Base-by-base conservation (phyloP, 2,113 vertebrate genomes). In the Dicaeum eximium region DNA sequence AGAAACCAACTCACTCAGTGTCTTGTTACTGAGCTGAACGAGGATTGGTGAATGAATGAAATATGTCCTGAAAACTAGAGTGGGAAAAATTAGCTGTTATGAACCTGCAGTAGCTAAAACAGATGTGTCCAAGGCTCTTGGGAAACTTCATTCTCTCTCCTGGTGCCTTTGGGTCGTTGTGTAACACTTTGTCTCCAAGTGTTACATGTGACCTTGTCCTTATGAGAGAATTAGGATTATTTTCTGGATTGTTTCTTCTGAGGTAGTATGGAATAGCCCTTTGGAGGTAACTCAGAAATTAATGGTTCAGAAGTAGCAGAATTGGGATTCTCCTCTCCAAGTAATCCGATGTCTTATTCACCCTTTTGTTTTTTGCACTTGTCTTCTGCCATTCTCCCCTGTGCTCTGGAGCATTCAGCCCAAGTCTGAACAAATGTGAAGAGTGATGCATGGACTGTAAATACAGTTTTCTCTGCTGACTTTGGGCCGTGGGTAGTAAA, bases 361-460 rank as follows among this genome's bases (percentile, higher is more conserved):
- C 22, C 21, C 24, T 86, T 72, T 88, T 57, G 6, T 60, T 81
- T 31, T 92, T 56, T 11, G 65, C 80, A 73, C 40, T 80, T 61
- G 81, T 94, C 19, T 88, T 86, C 44, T 72, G 31, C 24, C 8
- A 2, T 66, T 82, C 84, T 67, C 47, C 31, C 10, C 33, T 33
- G 45, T 19, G 6, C n/a, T 51, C 78, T 81, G 72, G 88, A 92
- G 40, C 35, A 72, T 89, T 97, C 30, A 30, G 44, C 42, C 40
- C 91, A 71, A 58, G 93, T 95, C 96, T 97, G 87, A 93, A 81
- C 91, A 97, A 96, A 95, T 80, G 85, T 94, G 96, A 72, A 79
- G 86, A 95, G 93, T 97, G 95, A 97, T 96, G 71, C 93, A 83
- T 89, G 91, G 90, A 56, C 77, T 96, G 70, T 90, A 97, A 96